Percentiles rank a stretch among this genome's conserved stretches.
These are phyloP conservation scores for Spheniscus mendiculus DNA, from an alignment of 2,113 vertebrate species.

Conservation along the genomic window DNA sequence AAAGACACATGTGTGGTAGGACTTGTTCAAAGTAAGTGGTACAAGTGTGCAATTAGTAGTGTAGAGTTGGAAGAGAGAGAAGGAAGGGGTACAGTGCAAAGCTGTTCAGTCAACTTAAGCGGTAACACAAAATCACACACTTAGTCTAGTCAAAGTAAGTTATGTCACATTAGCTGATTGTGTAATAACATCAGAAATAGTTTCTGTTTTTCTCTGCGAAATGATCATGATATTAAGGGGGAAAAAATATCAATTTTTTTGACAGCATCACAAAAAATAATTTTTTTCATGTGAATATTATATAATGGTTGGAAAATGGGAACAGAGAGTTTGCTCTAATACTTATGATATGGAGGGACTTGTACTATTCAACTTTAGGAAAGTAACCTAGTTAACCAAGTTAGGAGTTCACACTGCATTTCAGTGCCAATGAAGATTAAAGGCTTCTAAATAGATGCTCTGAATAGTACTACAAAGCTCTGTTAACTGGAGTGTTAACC, in stretches of 20 bases:
- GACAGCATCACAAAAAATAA: neutral
- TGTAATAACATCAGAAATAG: neutral
- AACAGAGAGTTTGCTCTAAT: neutral
- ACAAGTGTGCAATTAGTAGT: neutral
- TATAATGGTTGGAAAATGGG: neutral
- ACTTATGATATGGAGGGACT: neutral
- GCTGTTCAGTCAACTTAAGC: neutral
- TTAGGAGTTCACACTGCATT: neutral
- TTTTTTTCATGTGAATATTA: neutral
- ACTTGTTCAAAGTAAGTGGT: neutral
- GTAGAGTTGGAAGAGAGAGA: neutral
- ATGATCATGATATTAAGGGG: neutral
- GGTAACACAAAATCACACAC: neutral
- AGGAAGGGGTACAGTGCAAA: neutral
- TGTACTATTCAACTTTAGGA: neutral
- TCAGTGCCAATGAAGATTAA: neutral
- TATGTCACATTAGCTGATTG: slow-evolving; percentile 5
- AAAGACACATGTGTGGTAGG: neutral
- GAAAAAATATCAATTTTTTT: neutral
- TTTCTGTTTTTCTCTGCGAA: neutral
- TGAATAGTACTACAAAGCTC: neutral
- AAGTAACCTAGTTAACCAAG: neutral
- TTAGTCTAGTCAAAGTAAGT: neutral
- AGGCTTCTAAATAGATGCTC: neutral
- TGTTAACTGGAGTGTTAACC: neutral